Conservation (phyloP, 2,888 invertebrate species). For the Pseudeuparius sepicola region DNA sequence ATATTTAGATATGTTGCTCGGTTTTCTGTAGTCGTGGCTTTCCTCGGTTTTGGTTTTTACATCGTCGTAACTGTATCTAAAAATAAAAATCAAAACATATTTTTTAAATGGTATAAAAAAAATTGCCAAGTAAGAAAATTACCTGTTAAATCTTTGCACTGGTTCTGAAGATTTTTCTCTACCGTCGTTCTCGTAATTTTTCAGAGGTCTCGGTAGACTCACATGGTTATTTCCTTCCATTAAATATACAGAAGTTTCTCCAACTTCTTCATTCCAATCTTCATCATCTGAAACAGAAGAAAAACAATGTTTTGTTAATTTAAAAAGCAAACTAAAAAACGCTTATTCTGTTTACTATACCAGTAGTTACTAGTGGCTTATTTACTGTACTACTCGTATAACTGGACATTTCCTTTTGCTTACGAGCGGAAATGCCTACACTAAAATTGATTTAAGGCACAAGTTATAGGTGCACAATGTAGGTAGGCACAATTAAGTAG, state of each 20-base stretch:
- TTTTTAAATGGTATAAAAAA: neutral
- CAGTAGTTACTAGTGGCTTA: no score
- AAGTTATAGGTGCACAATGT: no score
- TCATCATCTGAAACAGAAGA: constrained; percentile 58
- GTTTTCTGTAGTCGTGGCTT: constrained; percentile 38
- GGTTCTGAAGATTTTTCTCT: constrained; percentile 27
- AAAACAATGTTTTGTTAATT: no score
- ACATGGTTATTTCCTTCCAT: constrained; percentile 46
- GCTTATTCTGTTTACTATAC: no score
- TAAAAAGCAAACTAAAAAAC: no score
- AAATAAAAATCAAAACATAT: neutral
- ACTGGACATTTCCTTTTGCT: no score
- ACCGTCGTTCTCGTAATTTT: constrained; percentile 14
- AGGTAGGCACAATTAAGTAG: no score
- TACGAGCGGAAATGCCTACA: no score
- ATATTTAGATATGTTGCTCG: constrained; percentile 26
- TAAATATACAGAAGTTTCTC: constrained; percentile 46
- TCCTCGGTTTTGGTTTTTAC: constrained; percentile 41
- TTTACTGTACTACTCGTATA: no score
- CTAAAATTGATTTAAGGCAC: no score
- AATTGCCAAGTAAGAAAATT: constrained; percentile 6
- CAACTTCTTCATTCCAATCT: constrained; percentile 61
- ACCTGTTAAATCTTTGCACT: constrained; percentile 23
- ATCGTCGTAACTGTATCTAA: neutral
- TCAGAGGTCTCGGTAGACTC: constrained; percentile 33